Base-by-base conservation (phyloP, 2,888 invertebrate genomes). In the Rhagophthalmus giganteus region DNA sequence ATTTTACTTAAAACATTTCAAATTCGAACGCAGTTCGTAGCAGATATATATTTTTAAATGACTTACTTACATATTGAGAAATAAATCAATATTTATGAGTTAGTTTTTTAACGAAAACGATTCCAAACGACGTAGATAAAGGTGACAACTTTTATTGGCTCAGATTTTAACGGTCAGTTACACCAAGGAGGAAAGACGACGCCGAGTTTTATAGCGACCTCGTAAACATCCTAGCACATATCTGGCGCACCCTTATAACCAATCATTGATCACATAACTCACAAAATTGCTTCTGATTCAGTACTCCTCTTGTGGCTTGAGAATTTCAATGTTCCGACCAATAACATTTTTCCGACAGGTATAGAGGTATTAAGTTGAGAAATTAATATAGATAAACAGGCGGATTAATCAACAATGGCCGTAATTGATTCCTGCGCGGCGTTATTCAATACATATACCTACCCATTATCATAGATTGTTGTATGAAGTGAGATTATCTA, bases 81-180 rank as follows among this genome's bases (percentile, higher is more conserved):
- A 52, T 49, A 49, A 54, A 47, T 37, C 40, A 45, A 55, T 55
- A 48, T 60, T 56, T 58, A 60, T 54, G 46, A 49, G 50, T 37
- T 26, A 46, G 16, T 46, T 35, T 55, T 47, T 40, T 32, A 46
- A 37, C 37, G 48, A 42, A 54, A 49, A 41, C 42, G 54, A 33
- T 53, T 54, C 54, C 49, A 53, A 57, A 50, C 47, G 50, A 39
- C 49, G 40, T 31, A 61, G 61, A 63, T 63, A 64, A 63, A 62
- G 61, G 58, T 58, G 63, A 62, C 63, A 60, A 61, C 59, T 62
- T 63, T 63, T 63, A 64, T 63, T 61, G 61, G 60, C 57, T 54
- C 59, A 57, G 61, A 61, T 66, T 65, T 65, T 66, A 66, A 66
- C 64, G 66, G 64, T 64, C 64, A 65, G 65, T 65, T 65, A 61